These are phyloP conservation scores for Eristalis pertinax DNA, from an alignment of 2,888 invertebrate genomes.

Conservation along the genomic window DNA sequence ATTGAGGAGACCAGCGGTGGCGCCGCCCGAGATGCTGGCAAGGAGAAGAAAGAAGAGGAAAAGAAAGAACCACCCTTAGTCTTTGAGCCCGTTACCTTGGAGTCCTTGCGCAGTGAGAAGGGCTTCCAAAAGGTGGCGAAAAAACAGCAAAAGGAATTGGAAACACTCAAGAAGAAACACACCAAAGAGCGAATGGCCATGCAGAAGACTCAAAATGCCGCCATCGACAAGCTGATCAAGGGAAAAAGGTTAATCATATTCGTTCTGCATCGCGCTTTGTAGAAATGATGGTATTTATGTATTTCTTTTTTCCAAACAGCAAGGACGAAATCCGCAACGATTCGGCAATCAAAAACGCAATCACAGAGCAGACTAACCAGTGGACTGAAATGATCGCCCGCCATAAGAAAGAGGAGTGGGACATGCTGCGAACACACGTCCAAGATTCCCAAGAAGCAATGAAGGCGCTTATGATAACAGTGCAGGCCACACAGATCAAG, in stretches of 20 bases:
- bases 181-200: conserved; percentile 94
- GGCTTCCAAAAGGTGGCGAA: conserved; percentile 95
- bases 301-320: conserved; percentile 81
- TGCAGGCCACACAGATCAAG: conserved; percentile 93
- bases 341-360: conserved; percentile 89
- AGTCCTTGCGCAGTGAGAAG: conserved; percentile 93
- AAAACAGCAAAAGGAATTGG: conserved; percentile 98
- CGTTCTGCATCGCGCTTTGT: not conserved
- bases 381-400: conserved; percentile 95
- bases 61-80: conserved; percentile 88
- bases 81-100: conserved; percentile 95
- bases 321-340: conserved; percentile 91
- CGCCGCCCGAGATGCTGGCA: conserved; percentile 85
- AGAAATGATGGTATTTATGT: conserved; percentile 61
- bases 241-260: conserved; percentile 89
- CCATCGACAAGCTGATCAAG: conserved; percentile 96
- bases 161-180: conserved; percentile 94
- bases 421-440: conserved; percentile 89
- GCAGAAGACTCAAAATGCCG: conserved; percentile 94
- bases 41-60: conserved; percentile 89
- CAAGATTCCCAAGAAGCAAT: conserved; percentile 90
- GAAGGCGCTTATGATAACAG: conserved; percentile 90
- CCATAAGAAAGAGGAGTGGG: conserved; percentile 92
- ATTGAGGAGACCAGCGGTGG: conserved; percentile 90
- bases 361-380: conserved; percentile 95